A percentile compares a stretch with the other conserved stretches of the same genome.
Conservation (phyloP, 2,888 invertebrate species). For the Nomada ruficornis region DNA sequence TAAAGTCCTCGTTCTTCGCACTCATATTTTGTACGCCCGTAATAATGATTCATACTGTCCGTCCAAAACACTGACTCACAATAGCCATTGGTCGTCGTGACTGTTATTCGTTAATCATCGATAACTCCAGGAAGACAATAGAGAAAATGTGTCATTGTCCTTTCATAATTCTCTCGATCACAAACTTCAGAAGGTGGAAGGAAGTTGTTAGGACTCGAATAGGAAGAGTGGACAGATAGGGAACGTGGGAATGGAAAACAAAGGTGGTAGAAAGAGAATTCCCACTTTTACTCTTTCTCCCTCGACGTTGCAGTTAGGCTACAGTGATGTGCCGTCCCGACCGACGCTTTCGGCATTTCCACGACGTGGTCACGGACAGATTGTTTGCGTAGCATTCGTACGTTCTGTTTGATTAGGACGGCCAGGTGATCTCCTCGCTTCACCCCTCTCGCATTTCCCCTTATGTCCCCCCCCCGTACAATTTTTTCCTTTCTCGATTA, state of each 20-base stretch:
- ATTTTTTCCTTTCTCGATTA: slow-evolving; percentile 61
- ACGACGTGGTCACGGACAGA: slow-evolving; percentile 67
- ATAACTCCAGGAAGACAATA: not conserved
- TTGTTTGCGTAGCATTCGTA: slow-evolving; percentile 77
- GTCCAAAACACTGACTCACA: slow-evolving; percentile 9
- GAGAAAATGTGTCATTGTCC: not conserved
- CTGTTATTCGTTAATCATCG: not conserved
- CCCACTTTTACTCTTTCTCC: slow-evolving; percentile 32
- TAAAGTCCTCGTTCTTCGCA: not conserved
- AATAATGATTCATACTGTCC: slow-evolving; percentile 15
- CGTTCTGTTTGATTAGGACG: slow-evolving; percentile 82
- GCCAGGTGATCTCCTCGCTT: slow-evolving; percentile 78
- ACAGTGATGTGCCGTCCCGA: slow-evolving; percentile 48
- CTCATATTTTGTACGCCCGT: not conserved
- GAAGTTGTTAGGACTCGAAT: not conserved
- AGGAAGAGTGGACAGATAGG: slow-evolving; percentile 16
- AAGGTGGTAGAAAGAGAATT: slow-evolving; percentile 37
- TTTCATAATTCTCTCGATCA: not conserved
- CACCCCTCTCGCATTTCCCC: slow-evolving; percentile 34
- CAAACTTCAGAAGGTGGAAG: not conserved
- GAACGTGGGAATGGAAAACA: slow-evolving; percentile 72
- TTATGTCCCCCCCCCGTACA: slow-evolving; percentile 48
- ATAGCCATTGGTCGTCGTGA: not conserved
- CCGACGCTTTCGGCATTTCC: slow-evolving; percentile 69
- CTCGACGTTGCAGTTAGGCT: slow-evolving; percentile 53